phyloP scores from a whole-genome alignment of 2,113 vertebrate species.

The Pelusios castaneus region DNA sequence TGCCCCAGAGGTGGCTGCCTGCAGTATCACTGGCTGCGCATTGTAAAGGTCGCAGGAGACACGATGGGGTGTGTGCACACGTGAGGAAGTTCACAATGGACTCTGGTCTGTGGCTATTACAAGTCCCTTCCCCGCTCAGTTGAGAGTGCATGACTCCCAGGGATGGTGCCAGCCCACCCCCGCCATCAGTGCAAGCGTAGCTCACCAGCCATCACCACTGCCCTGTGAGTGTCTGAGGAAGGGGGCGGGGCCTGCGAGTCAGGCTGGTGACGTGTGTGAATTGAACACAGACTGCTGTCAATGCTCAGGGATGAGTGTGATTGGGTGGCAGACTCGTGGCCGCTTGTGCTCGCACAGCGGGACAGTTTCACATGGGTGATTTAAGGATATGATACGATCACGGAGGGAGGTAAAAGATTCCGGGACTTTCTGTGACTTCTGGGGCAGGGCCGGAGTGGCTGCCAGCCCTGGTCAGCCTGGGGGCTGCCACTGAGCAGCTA shows the following conservation, averaged over 20 bases:
- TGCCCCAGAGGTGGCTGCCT: background rate
- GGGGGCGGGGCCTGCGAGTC: background rate
- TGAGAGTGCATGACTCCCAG: background rate
- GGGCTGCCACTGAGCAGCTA: too few species aligned
- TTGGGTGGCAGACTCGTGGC: background rate
- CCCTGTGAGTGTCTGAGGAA: background rate
- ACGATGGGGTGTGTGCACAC: background rate
- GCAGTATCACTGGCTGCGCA: background rate
- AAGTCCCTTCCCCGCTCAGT: background rate
- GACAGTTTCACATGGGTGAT: background rate
- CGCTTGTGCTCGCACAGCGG: background rate
- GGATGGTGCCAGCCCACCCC: background rate
- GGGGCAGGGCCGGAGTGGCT: too few species aligned
- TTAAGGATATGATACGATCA: too few species aligned
- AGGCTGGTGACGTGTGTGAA: background rate
- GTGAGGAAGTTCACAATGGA: background rate
- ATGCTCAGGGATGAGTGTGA: background rate
- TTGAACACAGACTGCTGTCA: background rate
- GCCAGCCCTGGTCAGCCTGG: too few species aligned
- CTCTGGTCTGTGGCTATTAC: background rate
- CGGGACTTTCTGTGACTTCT: too few species aligned
- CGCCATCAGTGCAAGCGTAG: background rate
- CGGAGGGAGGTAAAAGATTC: too few species aligned
- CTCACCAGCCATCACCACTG: background rate
- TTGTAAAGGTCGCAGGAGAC: background rate